Evolutionary conservation across 1,140 invertebrate species (phyloP).

Genomic region (Drosophila kepulauana): DNA sequence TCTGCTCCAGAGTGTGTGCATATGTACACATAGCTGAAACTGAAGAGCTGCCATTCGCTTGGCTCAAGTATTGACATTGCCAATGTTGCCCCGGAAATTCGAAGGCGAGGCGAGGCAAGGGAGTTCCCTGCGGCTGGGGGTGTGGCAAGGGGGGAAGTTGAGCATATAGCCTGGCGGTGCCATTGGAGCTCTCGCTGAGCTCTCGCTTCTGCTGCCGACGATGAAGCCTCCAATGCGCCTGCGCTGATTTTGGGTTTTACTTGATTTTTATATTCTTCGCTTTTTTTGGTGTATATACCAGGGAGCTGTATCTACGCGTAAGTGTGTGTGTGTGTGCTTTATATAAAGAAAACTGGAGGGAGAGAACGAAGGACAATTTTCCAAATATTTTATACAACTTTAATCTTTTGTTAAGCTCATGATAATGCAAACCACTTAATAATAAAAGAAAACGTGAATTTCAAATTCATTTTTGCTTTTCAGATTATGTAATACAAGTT

Average conservation of each 20-base stretch:
- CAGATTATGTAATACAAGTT: too few relatives aligned
- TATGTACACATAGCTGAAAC: slow-evolving; percentile 44
- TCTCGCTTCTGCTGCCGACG: slow-evolving; percentile 12
- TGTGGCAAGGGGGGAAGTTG: slow-evolving; percentile 2
- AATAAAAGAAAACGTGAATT: too few relatives aligned
- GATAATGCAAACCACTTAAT: neutral
- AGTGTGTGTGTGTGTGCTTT: neutral
- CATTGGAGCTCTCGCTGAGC: slow-evolving; percentile 68
- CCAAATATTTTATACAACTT: neutral
- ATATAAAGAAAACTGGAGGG: neutral
- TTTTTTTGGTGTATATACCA: slow-evolving; percentile 34
- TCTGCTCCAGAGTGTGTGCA: slow-evolving; percentile 39
- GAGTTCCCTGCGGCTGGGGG: neutral
- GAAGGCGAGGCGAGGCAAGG: neutral
- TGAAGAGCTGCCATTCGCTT: slow-evolving; percentile 77
- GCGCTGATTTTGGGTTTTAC: slow-evolving; percentile 73
- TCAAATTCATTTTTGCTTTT: too few relatives aligned
- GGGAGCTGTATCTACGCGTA: neutral
- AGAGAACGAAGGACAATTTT: neutral
- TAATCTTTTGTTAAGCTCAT: neutral
- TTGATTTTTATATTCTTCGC: slow-evolving; percentile 36
- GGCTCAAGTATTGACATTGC: slow-evolving; percentile 74
- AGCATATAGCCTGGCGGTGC: slow-evolving; percentile 62
- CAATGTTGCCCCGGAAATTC: slow-evolving; percentile 27
- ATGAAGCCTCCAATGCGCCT: slow-evolving; percentile 57